Base-by-base conservation (phyloP, 2,113 vertebrate genomes). In the Hemibagrus wyckioides region DNA sequence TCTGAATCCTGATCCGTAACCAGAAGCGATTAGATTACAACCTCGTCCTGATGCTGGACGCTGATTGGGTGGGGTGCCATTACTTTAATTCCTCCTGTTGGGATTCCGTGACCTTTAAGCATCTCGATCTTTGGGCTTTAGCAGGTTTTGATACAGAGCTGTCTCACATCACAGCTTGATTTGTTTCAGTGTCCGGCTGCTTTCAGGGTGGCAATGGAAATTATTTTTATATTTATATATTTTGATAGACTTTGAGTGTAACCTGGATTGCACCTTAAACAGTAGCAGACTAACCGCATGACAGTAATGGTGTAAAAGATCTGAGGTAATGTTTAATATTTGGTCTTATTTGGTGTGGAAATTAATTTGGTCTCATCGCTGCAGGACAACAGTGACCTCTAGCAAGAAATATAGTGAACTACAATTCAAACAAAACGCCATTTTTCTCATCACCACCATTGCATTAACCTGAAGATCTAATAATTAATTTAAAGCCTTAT, bases 341-440 rank as follows among this genome's bases (percentile, higher is more conserved):
- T 17, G 5, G 33, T 67, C 0, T 63, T 13, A 15, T 0, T 30
- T 71, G 10, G 4, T 44, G 9, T 73, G 36, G 19, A 23, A 41
- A 41, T 48, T 71, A 0, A 39, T 21, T 83, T 48, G 48, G 23
- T 54, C 57, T 28, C 13, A 2, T 39, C 15, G 25, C 33, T 75
- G 81, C 87, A 36, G 25, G 41, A 87, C 63, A 84, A 92, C 57
- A 92, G 90, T 83, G 93, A 90, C 93, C 90, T 83, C 94, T 92
- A 86, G 82, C 92, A 94, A 89, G 3, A 39, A 76, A 57, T 9
- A 75, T 7, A 52, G 1, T 15, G 19, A 86, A 5, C 6, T 10
- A 4, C 7, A 39, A 28, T 77, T 13, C 13, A 1, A 56, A 1
- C 19, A 21, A 23, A 80, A 57, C 36, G 10, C 21, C 3, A n/a